These are phyloP conservation scores for Planococcus citri DNA, from an alignment of 1,140 invertebrate species.

Conservation along the genomic window DNA sequence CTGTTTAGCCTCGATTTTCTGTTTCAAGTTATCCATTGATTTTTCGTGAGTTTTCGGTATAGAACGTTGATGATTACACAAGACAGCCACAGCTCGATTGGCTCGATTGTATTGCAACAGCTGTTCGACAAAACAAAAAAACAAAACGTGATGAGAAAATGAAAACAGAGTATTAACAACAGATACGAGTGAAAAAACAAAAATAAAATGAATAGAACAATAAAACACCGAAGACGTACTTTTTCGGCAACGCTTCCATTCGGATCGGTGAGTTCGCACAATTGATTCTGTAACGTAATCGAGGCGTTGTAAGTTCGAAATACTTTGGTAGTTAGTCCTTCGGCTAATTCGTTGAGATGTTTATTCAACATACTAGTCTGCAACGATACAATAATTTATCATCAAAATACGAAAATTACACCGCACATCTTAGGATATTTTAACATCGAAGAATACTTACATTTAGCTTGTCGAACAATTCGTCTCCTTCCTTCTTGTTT, in stretches of 20 bases:
- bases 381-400: slow-evolving; percentile 23
- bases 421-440: neutral
- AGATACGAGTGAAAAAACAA: no score
- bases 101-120: slow-evolving; percentile 94
- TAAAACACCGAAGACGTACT: slow-evolving; percentile 26
- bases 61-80: slow-evolving; percentile 99
- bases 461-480: slow-evolving; percentile 95
- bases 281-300: slow-evolving; percentile 89
- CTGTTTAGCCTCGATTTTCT: slow-evolving; percentile 86
- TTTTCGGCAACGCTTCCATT: slow-evolving; percentile 68
- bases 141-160: no score
- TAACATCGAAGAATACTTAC: slow-evolving; percentile 16
- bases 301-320: slow-evolving; percentile 99
- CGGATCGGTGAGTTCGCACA: slow-evolving; percentile 80
- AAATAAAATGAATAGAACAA: neutral
- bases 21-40: slow-evolving; percentile 95
- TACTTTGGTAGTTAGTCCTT: slow-evolving; percentile 96
- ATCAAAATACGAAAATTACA: neutral
- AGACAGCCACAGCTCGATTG: slow-evolving; percentile 92
- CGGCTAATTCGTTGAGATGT: slow-evolving; percentile 95
- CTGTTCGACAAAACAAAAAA: slow-evolving; percentile 30
- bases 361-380: slow-evolving; percentile 90
- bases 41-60: slow-evolving; percentile 91
- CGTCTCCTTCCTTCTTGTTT: slow-evolving; percentile 87
- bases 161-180: no score